Conservation (phyloP, 2,113 vertebrate genomes). For the Ranitomeya imitator region DNA sequence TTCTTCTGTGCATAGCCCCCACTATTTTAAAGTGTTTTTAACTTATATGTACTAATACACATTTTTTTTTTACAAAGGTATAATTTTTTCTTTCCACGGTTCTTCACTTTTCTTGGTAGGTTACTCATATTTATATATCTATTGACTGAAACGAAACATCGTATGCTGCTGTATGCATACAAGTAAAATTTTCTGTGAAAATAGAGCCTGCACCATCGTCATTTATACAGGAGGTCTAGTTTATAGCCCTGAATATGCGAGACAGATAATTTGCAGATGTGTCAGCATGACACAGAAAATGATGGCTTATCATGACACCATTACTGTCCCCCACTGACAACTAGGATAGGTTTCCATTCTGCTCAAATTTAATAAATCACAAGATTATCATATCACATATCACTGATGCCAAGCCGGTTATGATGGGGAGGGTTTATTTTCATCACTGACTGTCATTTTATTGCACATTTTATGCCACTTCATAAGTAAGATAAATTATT, state of each 20-base stretch:
- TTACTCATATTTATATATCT: background rate
- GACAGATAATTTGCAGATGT: background rate
- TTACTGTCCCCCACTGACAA: background rate
- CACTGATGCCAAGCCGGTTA: background rate
- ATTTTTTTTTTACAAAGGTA: no score
- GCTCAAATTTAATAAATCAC: conserved; percentile 10
- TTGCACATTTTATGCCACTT: background rate
- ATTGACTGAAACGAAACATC: background rate
- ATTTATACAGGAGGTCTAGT: background rate
- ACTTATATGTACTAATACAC: no score
- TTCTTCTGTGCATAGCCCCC: no score
- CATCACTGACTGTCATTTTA: background rate
- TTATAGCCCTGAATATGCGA: background rate
- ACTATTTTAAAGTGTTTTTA: no score
- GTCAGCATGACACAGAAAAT: background rate
- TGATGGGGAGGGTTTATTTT: background rate
- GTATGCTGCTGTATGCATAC: background rate
- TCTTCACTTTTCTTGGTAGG: no score
- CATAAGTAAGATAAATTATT: background rate
- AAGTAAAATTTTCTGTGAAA: background rate
- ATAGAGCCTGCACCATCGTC: background rate
- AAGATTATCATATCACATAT: conserved; percentile 1
- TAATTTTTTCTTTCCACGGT: no score
- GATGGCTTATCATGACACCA: background rate
- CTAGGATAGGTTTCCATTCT: background rate